Conservation (phyloP, 2,797 vertebrate species). For the Chaunax sp. region DNA sequence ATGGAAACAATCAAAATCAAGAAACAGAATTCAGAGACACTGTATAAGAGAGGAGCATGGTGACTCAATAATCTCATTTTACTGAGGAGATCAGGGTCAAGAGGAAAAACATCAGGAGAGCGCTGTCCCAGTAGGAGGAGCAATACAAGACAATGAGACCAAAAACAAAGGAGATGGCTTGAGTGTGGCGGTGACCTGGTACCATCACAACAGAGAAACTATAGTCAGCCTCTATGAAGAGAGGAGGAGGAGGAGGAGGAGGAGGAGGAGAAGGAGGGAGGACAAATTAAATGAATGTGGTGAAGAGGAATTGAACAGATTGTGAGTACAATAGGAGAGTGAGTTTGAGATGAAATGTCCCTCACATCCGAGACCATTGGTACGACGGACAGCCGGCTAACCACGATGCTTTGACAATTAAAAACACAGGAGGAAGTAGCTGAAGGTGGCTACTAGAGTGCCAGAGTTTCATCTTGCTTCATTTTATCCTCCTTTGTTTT, state of each 20-base stretch:
- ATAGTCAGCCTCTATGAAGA: constrained; percentile 27
- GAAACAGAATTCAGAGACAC: not conserved
- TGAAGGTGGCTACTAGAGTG: no score
- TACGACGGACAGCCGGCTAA: no score
- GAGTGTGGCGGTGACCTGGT: constrained; percentile 55
- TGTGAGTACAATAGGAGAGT: not conserved
- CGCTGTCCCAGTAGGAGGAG: constrained; percentile 36
- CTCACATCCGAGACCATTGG: no score
- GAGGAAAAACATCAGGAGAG: constrained; percentile 23
- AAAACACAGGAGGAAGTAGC: no score
- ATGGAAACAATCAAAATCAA: no score
- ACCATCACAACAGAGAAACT: constrained; percentile 64
- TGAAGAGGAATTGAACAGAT: constrained; percentile 18
- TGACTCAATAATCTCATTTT: not conserved
- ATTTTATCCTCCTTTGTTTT: no score
- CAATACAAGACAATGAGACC: constrained; percentile 34
- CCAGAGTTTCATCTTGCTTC: no score
- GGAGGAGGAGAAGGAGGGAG: constrained; percentile 2
- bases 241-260: not conserved
- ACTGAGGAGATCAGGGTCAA: constrained; percentile 2
- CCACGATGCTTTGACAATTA: no score
- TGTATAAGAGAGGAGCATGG: not conserved
- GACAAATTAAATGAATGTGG: constrained; percentile 6
- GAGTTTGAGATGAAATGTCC: no score
- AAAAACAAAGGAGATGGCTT: constrained; percentile 65